Base-by-base conservation (phyloP, 1,140 invertebrate genomes). In the Nasonia longicornis region DNA sequence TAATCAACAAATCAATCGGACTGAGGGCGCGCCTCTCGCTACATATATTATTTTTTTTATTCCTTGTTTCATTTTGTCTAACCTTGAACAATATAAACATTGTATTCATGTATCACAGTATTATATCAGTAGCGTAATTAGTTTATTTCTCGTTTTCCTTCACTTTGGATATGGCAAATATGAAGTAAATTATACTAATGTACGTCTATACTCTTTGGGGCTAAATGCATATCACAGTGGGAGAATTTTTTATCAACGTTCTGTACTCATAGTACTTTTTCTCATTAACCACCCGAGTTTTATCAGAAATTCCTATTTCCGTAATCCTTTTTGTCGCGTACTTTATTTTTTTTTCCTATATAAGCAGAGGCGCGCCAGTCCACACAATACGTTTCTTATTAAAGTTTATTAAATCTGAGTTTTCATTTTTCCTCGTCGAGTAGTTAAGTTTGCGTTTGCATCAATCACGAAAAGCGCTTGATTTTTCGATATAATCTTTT, bases 201-300 rank as follows among this genome's bases (percentile, higher is more conserved):
- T 90, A 90, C 88, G 87, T 89, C 88, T 90, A 91, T 87, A 90
- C 84, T 90, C 89, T 91, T 91, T 90, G 89, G 90, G 88, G 86
- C 89, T 90, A 90, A 90, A 90, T 91, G 89, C 88, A 87, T 91
- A 90, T 91, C 90, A 91, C 90, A 90, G 90, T 89, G 88, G 86
- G 83, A 89, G 86, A 90, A 87, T 87, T 89, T 89, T 72, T 79
- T 67, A 67, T 79, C 84, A 86, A 88, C 85, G 76, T 86, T 87
- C 85, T 86, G 85, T 85, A 82, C 76, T 63, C 82, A 52, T 80
- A 76, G 63, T 85, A 84, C 77, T 80, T 83, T 84, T 63, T 83
- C 72, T 75, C 45, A 16, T 63, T 76, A 63, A 64, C 42, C 52
- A 20, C 16, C 20, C 20, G 6, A 58, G 52, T 58, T 58, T 58